Evolutionary conservation across 2,888 invertebrate species (phyloP).

Genomic region (Drosophila atripex): DNA sequence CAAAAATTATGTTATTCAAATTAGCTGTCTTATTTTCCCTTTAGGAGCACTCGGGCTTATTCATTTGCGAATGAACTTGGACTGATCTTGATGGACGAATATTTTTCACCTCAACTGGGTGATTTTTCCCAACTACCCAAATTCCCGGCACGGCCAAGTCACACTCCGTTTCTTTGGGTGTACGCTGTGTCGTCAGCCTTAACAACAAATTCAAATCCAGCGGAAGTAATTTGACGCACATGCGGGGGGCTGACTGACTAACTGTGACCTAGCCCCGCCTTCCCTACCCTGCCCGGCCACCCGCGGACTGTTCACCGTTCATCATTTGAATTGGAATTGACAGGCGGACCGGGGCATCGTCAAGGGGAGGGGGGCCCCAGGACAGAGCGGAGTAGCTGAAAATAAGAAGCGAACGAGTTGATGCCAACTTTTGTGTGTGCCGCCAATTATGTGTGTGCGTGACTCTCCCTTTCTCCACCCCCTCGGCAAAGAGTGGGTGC

Average conservation of each 20-base stretch:
- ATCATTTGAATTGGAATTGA: constrained; percentile 52
- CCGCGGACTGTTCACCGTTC: constrained; percentile 23
- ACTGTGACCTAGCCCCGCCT: constrained; percentile 34
- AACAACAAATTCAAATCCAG: constrained; percentile 77
- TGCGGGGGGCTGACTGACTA: constrained; percentile 47
- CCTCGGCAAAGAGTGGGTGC: constrained; percentile 4
- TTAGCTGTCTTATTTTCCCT: neutral
- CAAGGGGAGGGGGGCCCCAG: neutral
- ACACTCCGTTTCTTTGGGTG: constrained; percentile 5
- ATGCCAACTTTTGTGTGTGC: constrained; percentile 11
- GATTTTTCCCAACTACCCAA: neutral
- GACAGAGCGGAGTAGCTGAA: neutral
- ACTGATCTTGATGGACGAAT: neutral
- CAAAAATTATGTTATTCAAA: constrained; percentile 7
- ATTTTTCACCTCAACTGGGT: neutral
- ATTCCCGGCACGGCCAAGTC: neutral
- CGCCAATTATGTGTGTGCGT: constrained; percentile 68
- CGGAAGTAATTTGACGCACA: constrained; percentile 78
- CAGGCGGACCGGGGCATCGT: constrained; percentile 11
- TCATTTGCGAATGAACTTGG: neutral
- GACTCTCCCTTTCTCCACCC: constrained; percentile 4
- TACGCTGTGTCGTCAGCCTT: constrained; percentile 54
- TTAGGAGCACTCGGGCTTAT: neutral
- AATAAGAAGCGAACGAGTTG: constrained; percentile 7
- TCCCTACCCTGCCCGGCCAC: constrained; percentile 2